These are phyloP conservation scores for Onychorhynchus coronatus DNA, from an alignment of 2,113 vertebrate genomes.

Conservation along the genomic window DNA sequence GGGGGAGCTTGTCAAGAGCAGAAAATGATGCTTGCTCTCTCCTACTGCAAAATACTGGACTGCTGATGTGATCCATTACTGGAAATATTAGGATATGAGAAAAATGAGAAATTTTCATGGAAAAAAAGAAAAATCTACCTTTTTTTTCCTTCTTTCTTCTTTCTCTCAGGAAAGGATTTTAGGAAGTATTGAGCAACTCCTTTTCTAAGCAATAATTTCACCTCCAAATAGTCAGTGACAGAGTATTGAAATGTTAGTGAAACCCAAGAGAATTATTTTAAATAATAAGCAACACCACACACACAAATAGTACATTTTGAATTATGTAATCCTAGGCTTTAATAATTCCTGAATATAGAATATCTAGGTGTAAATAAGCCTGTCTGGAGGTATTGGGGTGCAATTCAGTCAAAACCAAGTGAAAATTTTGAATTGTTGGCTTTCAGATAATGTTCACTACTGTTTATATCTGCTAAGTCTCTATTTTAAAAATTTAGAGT, in stretches of 20 bases:
- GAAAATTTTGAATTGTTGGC: background rate
- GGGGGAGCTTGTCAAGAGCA: constrained; percentile 55
- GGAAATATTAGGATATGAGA: background rate
- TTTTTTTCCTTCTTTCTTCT: background rate
- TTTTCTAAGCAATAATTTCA: background rate
- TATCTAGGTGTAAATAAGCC: background rate
- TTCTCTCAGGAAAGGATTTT: background rate
- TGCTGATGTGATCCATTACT: constrained; percentile 11
- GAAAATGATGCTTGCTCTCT: constrained; percentile 38
- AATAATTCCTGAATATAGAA: background rate
- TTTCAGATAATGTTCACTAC: background rate
- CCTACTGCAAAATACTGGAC: background rate
- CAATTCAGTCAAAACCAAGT: background rate
- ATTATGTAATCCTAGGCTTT: background rate
- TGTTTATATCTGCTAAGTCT: background rate
- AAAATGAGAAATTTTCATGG: background rate
- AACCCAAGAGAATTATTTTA: background rate
- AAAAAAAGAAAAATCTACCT: background rate
- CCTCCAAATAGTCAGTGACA: background rate
- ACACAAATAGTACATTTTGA: background rate
- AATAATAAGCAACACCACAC: background rate
- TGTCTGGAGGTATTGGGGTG: background rate
- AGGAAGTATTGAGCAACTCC: background rate
- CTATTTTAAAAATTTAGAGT: background rate
- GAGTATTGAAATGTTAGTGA: background rate